phyloP scores from a whole-genome alignment of 2,797 vertebrate species.

The Graptemys geographica region DNA sequence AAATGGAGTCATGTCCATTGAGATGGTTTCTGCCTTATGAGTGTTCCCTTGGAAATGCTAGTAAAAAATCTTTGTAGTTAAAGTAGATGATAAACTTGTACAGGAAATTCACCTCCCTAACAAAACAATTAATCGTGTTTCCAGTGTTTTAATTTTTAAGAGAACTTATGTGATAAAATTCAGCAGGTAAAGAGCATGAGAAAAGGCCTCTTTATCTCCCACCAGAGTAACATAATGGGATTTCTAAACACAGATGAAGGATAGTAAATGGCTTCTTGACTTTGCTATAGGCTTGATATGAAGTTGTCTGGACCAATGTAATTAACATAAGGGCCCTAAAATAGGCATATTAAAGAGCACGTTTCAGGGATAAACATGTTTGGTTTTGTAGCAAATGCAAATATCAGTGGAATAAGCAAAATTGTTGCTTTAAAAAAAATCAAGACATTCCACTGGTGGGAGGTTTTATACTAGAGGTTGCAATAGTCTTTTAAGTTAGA shows the following conservation, averaged over 20 bases:
- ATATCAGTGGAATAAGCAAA: neutral
- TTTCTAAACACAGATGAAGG: accelerated
- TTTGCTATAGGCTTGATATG: neutral
- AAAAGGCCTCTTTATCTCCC: neutral
- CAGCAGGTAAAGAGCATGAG: neutral
- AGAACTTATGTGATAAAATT: neutral
- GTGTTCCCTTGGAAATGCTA: constrained; percentile 22
- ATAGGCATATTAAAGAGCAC: neutral
- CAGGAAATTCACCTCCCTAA: neutral
- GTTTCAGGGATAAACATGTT: neutral
- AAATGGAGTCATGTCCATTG: neutral
- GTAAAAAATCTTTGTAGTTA: neutral
- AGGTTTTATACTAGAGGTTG: neutral
- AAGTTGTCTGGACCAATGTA: neutral
- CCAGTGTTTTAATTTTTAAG: neutral
- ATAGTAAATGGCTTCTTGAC: neutral
- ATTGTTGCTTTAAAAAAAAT: neutral
- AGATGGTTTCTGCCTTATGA: neutral
- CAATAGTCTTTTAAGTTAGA: neutral
- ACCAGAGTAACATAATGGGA: neutral
- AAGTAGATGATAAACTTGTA: neutral
- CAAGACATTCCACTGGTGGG: neutral
- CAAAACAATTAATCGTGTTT: neutral
- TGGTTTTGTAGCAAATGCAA: neutral
- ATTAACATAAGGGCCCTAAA: neutral